Evolutionary conservation across 2,888 invertebrate genomes (phyloP), one percentile per base, ranked within the genome.

Genomic region (Helobdella robusta): DNA sequence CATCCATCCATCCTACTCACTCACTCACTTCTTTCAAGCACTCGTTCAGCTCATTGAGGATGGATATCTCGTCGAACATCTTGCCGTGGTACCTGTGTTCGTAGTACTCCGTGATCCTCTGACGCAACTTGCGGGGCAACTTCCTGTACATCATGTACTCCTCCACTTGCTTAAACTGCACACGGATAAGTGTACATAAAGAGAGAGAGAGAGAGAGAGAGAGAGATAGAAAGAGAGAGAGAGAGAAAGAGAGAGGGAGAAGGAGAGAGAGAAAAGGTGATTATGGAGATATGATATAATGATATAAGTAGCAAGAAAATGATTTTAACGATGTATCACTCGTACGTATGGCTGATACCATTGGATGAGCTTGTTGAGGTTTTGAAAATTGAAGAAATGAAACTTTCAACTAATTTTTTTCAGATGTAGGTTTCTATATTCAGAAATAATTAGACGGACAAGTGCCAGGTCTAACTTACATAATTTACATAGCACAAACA

Each of bases 111-210:
- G 93, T 92, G 76, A 97, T 95, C 73, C 93, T 85, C 79, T 92
- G 92, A 68, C 95, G 86, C 87, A 95, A 89, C 80, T 91, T 91
- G 67, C 94, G 84, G 60, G 95, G 95, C 74, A 97, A 82, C 80
- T 95, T 95, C 70, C 95, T 85, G 81, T 95, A 95, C 75, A 94
- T 92, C 95, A 97, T 97, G 81, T 97, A 97, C 82, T 97, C 95
- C 81, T 97, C 95, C 70, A 97, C 95, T 88, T 97, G 95, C 84
- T 95, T 95, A 75, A 95, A 89, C 92, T 91, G 66, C 15, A 20
- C n/a, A n/a, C n/a, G 23, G 52, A 11, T 11, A 30, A 58, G 15
- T 8, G 32, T 15, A 8, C 11, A 11, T 8, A n/a, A 8, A 28
- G 11, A 40, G 32, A 4, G 20, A 23, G 18, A 18, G 32, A 28